Evolutionary conservation across 2,113 vertebrate genomes (phyloP).

Genomic region (Phylloscopus whistleri): DNA sequence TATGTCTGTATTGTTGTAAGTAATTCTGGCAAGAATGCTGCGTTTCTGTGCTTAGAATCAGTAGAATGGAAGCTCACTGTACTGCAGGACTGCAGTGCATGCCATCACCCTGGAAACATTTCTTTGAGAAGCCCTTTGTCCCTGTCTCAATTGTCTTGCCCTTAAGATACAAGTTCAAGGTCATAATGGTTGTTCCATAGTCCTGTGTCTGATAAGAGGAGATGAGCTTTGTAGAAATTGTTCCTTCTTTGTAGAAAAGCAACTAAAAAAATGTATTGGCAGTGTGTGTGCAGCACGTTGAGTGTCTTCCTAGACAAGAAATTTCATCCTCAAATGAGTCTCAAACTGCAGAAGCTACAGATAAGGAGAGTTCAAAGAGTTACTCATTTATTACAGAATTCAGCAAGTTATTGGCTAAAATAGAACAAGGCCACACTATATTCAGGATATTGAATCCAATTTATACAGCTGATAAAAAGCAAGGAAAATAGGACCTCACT

Average conservation of each 20-base stretch:
- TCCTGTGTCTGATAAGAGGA: background rate
- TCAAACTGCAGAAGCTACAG: background rate
- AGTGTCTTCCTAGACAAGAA: background rate
- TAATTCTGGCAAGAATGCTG: background rate
- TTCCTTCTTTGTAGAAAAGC: background rate
- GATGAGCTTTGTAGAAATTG: background rate
- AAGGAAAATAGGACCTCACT: background rate
- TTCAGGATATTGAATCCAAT: background rate
- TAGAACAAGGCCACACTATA: background rate
- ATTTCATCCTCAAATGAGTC: background rate
- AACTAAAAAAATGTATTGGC: background rate
- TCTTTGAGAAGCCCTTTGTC: background rate
- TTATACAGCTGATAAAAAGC: background rate
- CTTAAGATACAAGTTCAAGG: background rate
- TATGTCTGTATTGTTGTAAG: background rate
- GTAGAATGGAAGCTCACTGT: background rate
- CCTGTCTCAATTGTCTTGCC: background rate
- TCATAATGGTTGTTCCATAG: background rate
- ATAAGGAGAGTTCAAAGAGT: background rate
- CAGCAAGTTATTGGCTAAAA: background rate
- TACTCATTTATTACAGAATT: background rate
- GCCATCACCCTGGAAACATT: background rate
- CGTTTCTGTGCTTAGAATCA: background rate
- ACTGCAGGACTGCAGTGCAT: background rate
- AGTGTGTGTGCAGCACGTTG: background rate